Evolutionary conservation across 2,113 vertebrate genomes (phyloP), one percentile per base, ranked within the genome.

Genomic region (Pao palembangensis): DNA sequence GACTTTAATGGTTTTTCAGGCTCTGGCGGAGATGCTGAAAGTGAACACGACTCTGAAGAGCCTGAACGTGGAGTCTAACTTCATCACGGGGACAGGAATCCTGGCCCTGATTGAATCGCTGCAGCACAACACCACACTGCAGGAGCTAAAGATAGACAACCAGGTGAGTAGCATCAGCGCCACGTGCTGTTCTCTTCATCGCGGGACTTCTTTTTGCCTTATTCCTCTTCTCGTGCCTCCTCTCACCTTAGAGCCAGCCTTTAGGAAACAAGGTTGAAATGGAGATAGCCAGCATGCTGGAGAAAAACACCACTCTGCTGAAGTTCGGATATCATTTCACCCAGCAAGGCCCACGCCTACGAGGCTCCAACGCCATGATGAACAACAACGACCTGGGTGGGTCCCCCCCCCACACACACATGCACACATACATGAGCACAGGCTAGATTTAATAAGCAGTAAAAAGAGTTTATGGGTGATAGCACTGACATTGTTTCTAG

Each of bases 311-410:
- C 52, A 92, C 94, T 0, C 88, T 99, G 50, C 78, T 98, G 79
- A 98, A 93, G 84, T 98, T 99, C 0, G 96, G 97, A 28, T 99
- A 99, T 88, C 95, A 98, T 73, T 99, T 99, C 79, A 98, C 96
- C 41, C 96, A 98, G 87, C 97, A 98, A 89, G 97, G 97, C 5
- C 97, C 97, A 0, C 92, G 97, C 64, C 92, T 98, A 50, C 91
- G 97, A 0, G 93, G 94, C 3, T 96, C 97, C 64, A 98, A 98
- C 0, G 95, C 97, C 48, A 96, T 98, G 94, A 98, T 98, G 96
- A 98, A 73, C 83, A 99, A 99, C 91, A 99, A 98, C 0, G 97
- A 99, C 81, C 87, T 98, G 55, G 96, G 97, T 99, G 84, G 91
- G 95, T 76, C 23, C 31, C 4, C 8, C 25, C 60, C 55, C 44